Evolutionary conservation across 2,888 invertebrate species (phyloP), one percentile per base, ranked within the genome.

Genomic region (Drosophila anceps): DNA sequence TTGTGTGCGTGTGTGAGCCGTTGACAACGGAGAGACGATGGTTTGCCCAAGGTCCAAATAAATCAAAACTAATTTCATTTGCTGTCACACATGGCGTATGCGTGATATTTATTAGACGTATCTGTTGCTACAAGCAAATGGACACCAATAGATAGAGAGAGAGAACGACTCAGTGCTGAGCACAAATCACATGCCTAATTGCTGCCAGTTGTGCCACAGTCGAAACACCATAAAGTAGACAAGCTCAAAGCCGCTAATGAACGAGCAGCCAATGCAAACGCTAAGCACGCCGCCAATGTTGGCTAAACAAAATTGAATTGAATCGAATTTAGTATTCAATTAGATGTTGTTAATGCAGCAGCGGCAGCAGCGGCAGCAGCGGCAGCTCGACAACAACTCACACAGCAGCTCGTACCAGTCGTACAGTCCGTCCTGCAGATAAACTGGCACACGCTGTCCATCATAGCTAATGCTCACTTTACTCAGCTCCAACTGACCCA

Each of bases 191-290:
- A 33, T 5, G 37, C 35, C 27, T 51, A 63, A 76, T 50, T 72
- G 72, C 20, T 24, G 74, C 78, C 77, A 87, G 58, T 84, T 78
- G 18, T 71, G 54, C 82, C 76, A 73, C 18, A 90, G 76, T 24
- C 91, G 90, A 79, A 76, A 82, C 3, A 72, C 60, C 53, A 77
- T 61, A 78, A 92, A 92, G 60, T 92, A 92, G 35, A 90, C 70
- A 27, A 92, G 62, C 81, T 92, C 92, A 65, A 92, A 73, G 50
- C 84, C 79, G 65, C 91, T 92, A 57, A 92, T 91, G 35, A 92
- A 66, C 8, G 92, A 92, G 66, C 92, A 92, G 4, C 92, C 92
- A 75, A 92, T 91, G 70, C 89, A 91, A 61, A 92, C 85, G 24
- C 92, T 89, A 35, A 92, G 59, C 13, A 92, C 90, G 7, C 92